These are phyloP conservation scores for Catharus minimus DNA, from an alignment of 2,113 vertebrate genomes.

Conservation along the genomic window DNA sequence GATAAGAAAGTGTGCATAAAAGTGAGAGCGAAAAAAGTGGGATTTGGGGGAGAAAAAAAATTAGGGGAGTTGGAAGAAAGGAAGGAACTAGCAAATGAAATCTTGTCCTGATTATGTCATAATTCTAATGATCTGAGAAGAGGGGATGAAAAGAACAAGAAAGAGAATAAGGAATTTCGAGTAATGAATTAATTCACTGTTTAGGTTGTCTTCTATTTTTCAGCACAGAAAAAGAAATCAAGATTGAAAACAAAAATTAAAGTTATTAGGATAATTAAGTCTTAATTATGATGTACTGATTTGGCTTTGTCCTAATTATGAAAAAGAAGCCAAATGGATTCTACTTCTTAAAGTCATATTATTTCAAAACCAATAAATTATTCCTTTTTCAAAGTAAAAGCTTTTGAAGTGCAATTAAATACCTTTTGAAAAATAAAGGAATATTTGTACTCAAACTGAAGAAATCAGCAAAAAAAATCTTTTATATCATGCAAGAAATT, in stretches of 20 bases:
- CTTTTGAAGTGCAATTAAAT: constrained; percentile 29
- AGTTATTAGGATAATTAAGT: constrained; percentile 72
- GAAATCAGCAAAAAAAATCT: background rate
- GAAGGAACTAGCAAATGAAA: constrained; percentile 23
- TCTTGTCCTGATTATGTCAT: constrained; percentile 36
- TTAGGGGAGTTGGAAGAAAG: background rate
- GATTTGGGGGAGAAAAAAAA: background rate
- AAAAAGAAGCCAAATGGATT: constrained; percentile 32
- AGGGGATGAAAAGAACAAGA: constrained; percentile 19
- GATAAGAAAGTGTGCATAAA: background rate
- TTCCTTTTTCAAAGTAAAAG: constrained; percentile 7
- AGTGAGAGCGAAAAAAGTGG: background rate
- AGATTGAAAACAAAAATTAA: constrained; percentile 66
- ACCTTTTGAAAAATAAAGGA: background rate
- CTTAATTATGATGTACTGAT: constrained; percentile 20
- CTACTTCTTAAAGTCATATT: constrained; percentile 5
- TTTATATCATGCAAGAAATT: background rate
- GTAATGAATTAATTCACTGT: constrained; percentile 72
- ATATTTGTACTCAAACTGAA: background rate
- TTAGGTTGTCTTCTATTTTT: constrained; percentile 66
- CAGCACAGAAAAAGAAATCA: constrained; percentile 48
- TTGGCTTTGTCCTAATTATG: constrained; percentile 56
- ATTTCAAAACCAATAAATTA: background rate
- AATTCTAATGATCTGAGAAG: constrained; percentile 38
- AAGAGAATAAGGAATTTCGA: constrained; percentile 50